Evolutionary conservation across 2,113 vertebrate genomes (phyloP), one percentile per base, ranked within the genome.

Genomic region (Pholis gunnellus): DNA sequence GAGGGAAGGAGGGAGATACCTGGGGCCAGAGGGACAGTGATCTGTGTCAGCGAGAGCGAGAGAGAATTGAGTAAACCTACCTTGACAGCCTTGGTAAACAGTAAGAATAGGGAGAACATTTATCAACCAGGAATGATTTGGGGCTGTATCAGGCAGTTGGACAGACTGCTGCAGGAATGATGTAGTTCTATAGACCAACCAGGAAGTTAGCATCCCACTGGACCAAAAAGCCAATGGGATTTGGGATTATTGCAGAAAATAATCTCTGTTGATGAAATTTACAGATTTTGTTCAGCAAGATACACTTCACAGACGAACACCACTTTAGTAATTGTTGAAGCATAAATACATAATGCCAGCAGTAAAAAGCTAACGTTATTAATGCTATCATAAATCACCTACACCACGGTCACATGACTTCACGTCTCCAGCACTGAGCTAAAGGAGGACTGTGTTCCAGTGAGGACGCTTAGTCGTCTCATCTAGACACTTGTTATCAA

Each of bases 81-180:
- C 76, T 56, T 82, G 81, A 93, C 88, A 88, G 75, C 68, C 46
- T 34, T 10, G 38, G 86, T 89, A 93, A 92, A 91, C 90, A 89
- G 72, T 27, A 20, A 72, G 42, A 63, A 42, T 3, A 25, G 31
- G 50, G 22, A 25, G 27, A 56, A 68, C n/a, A 34, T 63, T 29
- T 11, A 29, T 73, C 46, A 72, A 46, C 13, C n/a, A 4, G 42
- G 18, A 59, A 31, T 1, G 13, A 34, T 63, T 20, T 20, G 13
- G 29, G 52, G 9, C 17, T 59, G 13, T 67, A 38, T 57, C 61
- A 46, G 15, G 29, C 27, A 20, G 22, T 29, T 59, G 25, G 52
- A 59, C 56, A 7, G 25, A 29, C 25, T 2, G 56, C 56, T 29
- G 25, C 25, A 29, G 56, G 56, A 13, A 29, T 59, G 25, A 59